A percentile compares a stretch with the other conserved stretches of the same genome.
Conservation (phyloP, 2,888 invertebrate species). For the Anoncus sp. region DNA sequence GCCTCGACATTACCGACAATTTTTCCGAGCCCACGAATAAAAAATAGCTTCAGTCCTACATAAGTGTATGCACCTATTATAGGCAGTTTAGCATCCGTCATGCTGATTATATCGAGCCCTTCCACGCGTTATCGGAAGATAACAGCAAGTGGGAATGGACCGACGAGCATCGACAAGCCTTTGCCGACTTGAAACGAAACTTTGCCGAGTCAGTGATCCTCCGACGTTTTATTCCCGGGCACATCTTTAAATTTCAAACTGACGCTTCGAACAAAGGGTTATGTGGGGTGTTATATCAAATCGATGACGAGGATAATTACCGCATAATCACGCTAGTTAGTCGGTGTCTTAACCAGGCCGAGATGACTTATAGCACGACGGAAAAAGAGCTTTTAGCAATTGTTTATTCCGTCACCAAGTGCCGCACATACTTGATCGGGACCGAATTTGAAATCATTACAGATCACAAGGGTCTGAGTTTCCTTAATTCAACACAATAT, state of each 20-base stretch:
- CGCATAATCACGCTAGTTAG: slow-evolving; percentile 52
- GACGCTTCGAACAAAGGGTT: slow-evolving; percentile 25
- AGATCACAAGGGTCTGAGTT: slow-evolving; percentile 23
- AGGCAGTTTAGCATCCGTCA: slow-evolving; percentile 26
- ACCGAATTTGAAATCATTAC: slow-evolving; percentile 25
- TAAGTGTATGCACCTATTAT: slow-evolving; percentile 53
- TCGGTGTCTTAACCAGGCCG: slow-evolving; percentile 47
- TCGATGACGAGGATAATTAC: slow-evolving; percentile 3
- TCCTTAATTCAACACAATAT: slow-evolving; percentile 27
- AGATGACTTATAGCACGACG: slow-evolving; percentile 28
- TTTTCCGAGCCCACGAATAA: slow-evolving; percentile 67
- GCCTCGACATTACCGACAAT: slow-evolving; percentile 63
- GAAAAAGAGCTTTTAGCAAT: slow-evolving; percentile 35
- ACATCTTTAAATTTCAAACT: slow-evolving; percentile 53
- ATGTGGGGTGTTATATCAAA: slow-evolving; percentile 11
- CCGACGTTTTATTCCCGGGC: slow-evolving; percentile 28
- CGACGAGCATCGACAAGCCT: too few species aligned
- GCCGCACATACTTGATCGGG: slow-evolving; percentile 3
- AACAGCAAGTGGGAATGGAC: too few species aligned
- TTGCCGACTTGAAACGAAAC: slow-evolving; percentile 15
- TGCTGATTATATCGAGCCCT: slow-evolving; percentile 40
- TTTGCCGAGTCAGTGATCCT: slow-evolving; percentile 49
- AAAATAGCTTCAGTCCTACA: slow-evolving; percentile 66
- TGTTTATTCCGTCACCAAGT: slow-evolving; percentile 10
- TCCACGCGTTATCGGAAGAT: slow-evolving; percentile 27